Conservation (phyloP, 2,797 vertebrate species). For the Etheostoma perlongum region DNA sequence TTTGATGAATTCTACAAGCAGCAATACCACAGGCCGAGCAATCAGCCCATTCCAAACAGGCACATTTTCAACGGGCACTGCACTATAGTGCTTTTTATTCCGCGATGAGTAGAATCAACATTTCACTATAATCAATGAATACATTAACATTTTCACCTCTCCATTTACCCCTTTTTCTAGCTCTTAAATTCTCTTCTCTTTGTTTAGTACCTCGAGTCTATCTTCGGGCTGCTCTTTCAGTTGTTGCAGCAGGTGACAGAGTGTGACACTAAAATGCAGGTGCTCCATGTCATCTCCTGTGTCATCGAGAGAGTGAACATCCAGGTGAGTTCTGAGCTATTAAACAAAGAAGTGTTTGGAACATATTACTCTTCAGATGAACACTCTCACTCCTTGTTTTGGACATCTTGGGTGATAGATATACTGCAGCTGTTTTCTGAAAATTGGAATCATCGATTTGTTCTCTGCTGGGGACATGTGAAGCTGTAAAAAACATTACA, state of each 20-base stretch:
- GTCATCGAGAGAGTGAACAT: slow-evolving; percentile 96
- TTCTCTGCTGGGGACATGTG: slow-evolving; percentile 13
- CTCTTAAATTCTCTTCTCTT: slow-evolving; percentile 5
- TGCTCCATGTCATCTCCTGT: slow-evolving; percentile 96
- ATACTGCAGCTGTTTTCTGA: slow-evolving; percentile 16
- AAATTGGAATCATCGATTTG: slow-evolving; percentile 20
- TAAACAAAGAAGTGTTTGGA: neutral
- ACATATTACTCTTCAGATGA: neutral
- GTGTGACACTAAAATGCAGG: slow-evolving; percentile 98
- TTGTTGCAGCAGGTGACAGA: slow-evolving; percentile 96
- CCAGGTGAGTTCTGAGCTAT: slow-evolving; percentile 86
- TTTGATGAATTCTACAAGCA: no score
- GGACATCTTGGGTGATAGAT: neutral
- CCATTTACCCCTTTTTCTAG: neutral
- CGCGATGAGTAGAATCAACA: neutral
- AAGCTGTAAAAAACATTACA: slow-evolving; percentile 30
- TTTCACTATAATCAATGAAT: neutral
- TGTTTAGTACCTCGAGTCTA: slow-evolving; percentile 92
- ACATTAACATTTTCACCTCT: neutral
- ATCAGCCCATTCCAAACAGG: no score
- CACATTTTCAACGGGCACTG: no score
- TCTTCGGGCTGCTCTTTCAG: slow-evolving; percentile 95
- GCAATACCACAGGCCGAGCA: no score
- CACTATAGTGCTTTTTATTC: neutral
- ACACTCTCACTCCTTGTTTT: slow-evolving; percentile 5